phyloP scores from a whole-genome alignment of 2,888 invertebrate genomes.

The Lepidochrysops patricia region DNA sequence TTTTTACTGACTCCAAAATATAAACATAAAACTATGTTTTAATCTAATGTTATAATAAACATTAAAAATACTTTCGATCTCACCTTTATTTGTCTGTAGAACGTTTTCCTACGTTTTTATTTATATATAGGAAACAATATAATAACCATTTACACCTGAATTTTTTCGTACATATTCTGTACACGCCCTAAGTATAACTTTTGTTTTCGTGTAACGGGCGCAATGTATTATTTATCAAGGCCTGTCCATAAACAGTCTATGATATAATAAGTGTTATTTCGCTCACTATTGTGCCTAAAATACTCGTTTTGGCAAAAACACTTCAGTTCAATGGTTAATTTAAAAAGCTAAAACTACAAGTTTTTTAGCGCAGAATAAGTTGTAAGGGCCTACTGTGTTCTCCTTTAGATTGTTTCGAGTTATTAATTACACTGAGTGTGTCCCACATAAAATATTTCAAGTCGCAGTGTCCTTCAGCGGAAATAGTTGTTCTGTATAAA shows the following conservation, averaged over 20 bases:
- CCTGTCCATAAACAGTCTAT: constrained; percentile 34
- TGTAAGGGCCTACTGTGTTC: constrained; percentile 24
- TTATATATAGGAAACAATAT: too few species aligned
- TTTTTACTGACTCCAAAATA: too few species aligned
- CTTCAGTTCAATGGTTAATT: constrained; percentile 38
- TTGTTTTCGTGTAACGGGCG: constrained; percentile 27
- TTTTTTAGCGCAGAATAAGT: constrained; percentile 30
- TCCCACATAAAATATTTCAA: constrained; percentile 14
- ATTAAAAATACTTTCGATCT: too few species aligned
- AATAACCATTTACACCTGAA: too few species aligned
- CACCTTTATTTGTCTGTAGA: too few species aligned
- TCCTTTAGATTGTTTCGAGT: constrained; percentile 19
- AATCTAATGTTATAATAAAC: too few species aligned
- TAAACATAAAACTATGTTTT: too few species aligned
- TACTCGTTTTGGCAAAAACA: constrained; percentile 44
- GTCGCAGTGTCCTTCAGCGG: constrained; percentile 4
- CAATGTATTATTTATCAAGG: constrained; percentile 45
- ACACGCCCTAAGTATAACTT: neutral
- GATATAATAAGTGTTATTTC: constrained; percentile 32
- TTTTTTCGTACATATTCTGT: neutral
- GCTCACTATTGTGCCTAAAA: constrained; percentile 53
- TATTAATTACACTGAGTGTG: constrained; percentile 17
- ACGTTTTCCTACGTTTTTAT: too few species aligned
- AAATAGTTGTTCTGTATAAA: constrained; percentile 11
- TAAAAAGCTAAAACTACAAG: constrained; percentile 31